phyloP scores from a whole-genome alignment of 2,113 vertebrate species.

The Sminthopsis crassicaudata region DNA sequence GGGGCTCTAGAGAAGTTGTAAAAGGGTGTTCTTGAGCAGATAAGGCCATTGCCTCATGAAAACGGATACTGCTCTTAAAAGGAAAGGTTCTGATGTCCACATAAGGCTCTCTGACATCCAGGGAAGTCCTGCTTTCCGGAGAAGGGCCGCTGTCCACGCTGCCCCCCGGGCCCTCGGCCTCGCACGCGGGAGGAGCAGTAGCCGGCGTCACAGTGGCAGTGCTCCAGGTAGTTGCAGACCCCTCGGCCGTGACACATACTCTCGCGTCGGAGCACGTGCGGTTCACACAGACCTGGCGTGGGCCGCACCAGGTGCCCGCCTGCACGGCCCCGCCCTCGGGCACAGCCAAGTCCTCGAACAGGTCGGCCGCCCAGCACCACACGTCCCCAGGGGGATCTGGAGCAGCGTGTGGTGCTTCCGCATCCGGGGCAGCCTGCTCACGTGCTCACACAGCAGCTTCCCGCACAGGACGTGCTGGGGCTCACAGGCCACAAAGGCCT shows the following conservation, averaged over 20 bases:
- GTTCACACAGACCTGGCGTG: constrained; percentile 47
- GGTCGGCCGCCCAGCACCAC: constrained; percentile 71
- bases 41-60: background rate
- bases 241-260: constrained; percentile 49
- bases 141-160: too few species aligned
- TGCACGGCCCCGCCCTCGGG: background rate
- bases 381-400: background rate
- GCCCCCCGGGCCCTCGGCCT: fast-evolving
- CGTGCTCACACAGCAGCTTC: constrained; percentile 62
- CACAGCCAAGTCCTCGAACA: fast-evolving
- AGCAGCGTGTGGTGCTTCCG: background rate
- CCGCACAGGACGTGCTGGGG: constrained; percentile 61
- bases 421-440: constrained; percentile 12
- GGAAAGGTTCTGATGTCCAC: background rate
- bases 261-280: fast-evolving
- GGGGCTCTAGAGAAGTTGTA: background rate
- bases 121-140: too few species aligned
- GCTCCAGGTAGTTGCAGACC: constrained; percentile 83
- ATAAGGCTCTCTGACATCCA: fast-evolving
- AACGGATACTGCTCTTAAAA: background rate
- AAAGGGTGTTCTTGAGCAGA: background rate
- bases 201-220: constrained; percentile 87
- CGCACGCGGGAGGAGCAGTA: constrained; percentile 88
- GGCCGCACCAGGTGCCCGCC: constrained; percentile 19
- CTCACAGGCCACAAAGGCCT: constrained; percentile 20